These are phyloP conservation scores for Sebastes schlegelii DNA, from an alignment of 2,113 vertebrate genomes.

Conservation along the genomic window DNA sequence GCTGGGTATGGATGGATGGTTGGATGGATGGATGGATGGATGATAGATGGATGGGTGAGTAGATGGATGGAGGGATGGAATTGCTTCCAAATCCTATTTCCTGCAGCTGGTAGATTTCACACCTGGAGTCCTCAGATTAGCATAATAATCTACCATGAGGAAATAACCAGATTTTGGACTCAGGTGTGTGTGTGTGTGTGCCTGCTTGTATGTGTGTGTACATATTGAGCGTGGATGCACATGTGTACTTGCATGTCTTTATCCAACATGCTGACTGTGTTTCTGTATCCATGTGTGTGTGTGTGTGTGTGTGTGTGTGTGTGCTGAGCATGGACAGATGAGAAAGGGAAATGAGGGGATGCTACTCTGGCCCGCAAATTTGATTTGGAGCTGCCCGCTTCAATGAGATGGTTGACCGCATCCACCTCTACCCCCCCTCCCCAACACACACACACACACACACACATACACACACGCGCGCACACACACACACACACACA, in stretches of 20 bases:
- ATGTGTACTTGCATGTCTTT: constrained; percentile 15
- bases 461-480: constrained; percentile 50
- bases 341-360: constrained; percentile 65
- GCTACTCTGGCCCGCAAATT: constrained; percentile 67
- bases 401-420: constrained; percentile 71
- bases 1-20: constrained; percentile 3
- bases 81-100: constrained; percentile 70
- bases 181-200: constrained; percentile 13
- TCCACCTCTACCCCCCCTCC: not conserved
- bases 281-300: constrained; percentile 6
- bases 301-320: constrained; percentile 41
- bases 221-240: not conserved
- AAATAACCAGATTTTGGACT: constrained; percentile 54
- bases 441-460: constrained; percentile 24
- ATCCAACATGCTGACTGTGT: not conserved
- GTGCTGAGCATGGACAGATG: constrained; percentile 28
- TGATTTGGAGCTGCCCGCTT: constrained; percentile 74
- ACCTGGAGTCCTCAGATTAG: constrained; percentile 70
- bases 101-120: constrained; percentile 60
- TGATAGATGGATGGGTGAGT: constrained; percentile 24
- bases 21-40: constrained; percentile 17
- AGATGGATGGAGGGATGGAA: constrained; percentile 37
- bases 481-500: constrained; percentile 37
- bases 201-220: not conserved
- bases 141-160: constrained; percentile 70